Evolutionary conservation across 2,113 vertebrate species (phyloP).

Genomic region (Tilapia sparmanii): DNA sequence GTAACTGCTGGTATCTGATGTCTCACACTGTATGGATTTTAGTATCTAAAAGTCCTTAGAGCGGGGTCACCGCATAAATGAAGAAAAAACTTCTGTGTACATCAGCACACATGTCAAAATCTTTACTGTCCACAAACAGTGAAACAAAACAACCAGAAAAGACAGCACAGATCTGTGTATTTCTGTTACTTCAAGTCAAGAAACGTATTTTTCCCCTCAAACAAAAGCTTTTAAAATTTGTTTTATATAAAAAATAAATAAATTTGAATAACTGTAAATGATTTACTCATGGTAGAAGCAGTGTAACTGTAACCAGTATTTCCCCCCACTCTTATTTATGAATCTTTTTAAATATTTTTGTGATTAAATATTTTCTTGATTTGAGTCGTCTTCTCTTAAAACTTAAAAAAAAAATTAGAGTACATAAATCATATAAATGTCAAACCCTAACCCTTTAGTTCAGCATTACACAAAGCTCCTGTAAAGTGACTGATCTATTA

Average conservation of each 20-base stretch:
- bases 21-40: not conserved
- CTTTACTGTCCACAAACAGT: not conserved
- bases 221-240: not conserved
- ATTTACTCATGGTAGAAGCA: not conserved
- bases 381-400: not conserved
- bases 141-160: not conserved
- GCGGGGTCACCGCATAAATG: not conserved
- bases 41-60: not conserved
- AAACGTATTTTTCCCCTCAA: accelerated
- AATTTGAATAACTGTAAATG: not conserved
- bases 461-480: not conserved
- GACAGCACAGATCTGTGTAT: not conserved
- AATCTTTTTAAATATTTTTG: not conserved
- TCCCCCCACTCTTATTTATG: not conserved
- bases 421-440: not conserved
- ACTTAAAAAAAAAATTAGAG: accelerated
- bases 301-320: not conserved
- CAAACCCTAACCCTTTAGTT: not conserved
- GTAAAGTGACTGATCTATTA: not conserved
- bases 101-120: not conserved
- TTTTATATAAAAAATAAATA: not conserved
- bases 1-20: not conserved
- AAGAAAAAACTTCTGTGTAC: not conserved
- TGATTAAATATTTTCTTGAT: not conserved
- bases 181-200: not conserved